Base-by-base conservation (phyloP, 2,888 invertebrate genomes). In the Halocaridina rubra region DNA sequence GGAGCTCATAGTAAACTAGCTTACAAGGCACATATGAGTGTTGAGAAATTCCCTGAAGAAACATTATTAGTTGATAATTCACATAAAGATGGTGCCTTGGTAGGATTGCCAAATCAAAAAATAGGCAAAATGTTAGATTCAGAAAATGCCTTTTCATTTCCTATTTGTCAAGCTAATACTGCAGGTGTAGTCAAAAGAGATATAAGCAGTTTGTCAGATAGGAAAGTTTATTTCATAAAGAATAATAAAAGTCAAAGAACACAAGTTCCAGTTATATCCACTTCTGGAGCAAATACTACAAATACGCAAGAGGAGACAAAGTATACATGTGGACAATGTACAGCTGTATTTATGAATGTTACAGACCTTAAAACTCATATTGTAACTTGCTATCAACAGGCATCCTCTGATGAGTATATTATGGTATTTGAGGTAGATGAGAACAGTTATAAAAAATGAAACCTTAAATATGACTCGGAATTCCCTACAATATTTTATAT, bases 381-480 rank as follows among this genome's bases (percentile, higher is more conserved):
- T 10, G 22, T 69, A 5, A 81, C 81, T 30, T 81, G 81, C 33
- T 81, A 81, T 29, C 76, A 76, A 57, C 67, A 81, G 33, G 81
- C 76, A 8, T 32, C 67, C 24, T 59, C 19, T 69, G 81, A 81
- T 77, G 81, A 81, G 7, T 81, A 76, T 33, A 53, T 81, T 69
- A 76, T 81, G 46, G 81, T 81, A 22, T 81, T 81, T 81, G 81
- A 81, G 32, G 81, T 81, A 22, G 81, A 81, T 32, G 81, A 76
- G 13, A 39, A 69, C 24, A 53, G 19, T 32, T 22, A 76, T 33
- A 67, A 29, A n/a, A n/a, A n/a, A n/a, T n/a, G n/a, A n/a, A n/a
- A n/a, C n/a, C n/a, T n/a, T n/a, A n/a, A n/a, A n/a, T n/a, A n/a
- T n/a, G n/a, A n/a, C n/a, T n/a, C n/a, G n/a, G n/a, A n/a, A n/a